Percentiles rank a stretch among this genome's conserved stretches.
Evolutionary conservation across 2,797 vertebrate species (phyloP).

Genomic region (Neoniphon sammara): DNA sequence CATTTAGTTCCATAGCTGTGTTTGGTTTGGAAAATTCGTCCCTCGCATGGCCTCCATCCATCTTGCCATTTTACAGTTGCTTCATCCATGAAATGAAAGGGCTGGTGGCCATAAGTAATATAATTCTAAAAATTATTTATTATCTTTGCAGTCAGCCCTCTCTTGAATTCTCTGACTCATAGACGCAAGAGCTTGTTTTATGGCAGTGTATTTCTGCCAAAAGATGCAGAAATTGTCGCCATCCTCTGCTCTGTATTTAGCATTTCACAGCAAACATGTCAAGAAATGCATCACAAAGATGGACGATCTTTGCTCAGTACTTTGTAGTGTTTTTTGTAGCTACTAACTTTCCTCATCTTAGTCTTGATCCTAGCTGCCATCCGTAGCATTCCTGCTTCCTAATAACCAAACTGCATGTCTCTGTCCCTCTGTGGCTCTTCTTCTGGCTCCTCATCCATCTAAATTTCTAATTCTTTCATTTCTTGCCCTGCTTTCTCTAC

Average conservation of each 20-base stretch:
- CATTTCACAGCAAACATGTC: constrained; percentile 6
- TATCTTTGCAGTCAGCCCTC: constrained; percentile 62
- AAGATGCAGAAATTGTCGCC: constrained; percentile 25
- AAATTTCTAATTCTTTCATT: constrained; percentile 6
- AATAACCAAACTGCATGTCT: constrained; percentile 25
- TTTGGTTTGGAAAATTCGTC: constrained; percentile 52
- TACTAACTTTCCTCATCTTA: constrained; percentile 19
- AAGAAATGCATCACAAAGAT: constrained; percentile 26
- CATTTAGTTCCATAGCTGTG: constrained; percentile 47
- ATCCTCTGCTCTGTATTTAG: constrained; percentile 38
- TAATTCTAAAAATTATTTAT: constrained; percentile 55
- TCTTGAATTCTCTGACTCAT: constrained; percentile 62
- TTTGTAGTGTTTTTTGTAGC: constrained; percentile 37
- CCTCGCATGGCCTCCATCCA: constrained; percentile 52
- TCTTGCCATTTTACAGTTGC: constrained; percentile 35
- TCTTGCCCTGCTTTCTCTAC: neutral
- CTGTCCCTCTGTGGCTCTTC: neutral
- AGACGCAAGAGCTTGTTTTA: constrained; percentile 39
- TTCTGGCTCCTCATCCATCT: neutral
- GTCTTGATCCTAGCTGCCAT: constrained; percentile 31
- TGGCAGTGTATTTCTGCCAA: constrained; percentile 27
- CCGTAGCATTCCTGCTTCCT: constrained; percentile 18
- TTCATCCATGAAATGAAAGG: constrained; percentile 57
- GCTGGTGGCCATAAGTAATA: constrained; percentile 53
- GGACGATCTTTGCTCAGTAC: constrained; percentile 73